Conservation (phyloP, 2,797 vertebrate genomes). For the Tragelaphus oryx region DNA sequence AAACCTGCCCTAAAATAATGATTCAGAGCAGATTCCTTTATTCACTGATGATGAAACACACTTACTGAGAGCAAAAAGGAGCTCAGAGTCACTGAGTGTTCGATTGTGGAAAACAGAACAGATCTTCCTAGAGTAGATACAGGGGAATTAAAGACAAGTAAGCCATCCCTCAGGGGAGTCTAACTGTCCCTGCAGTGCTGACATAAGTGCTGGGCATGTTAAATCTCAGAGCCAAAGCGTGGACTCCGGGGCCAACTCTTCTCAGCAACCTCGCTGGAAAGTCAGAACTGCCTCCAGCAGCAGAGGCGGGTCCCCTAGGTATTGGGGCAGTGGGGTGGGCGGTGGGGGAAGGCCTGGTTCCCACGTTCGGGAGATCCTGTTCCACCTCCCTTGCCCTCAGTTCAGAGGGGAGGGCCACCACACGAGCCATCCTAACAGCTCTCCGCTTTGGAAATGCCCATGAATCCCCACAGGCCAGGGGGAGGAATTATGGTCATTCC, state of each 20-base stretch:
- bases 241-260: not conserved
- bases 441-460: not conserved
- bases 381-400: not conserved
- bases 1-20: not conserved
- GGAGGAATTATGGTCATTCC: not conserved
- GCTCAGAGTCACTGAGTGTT: not conserved
- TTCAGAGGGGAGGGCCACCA: not conserved
- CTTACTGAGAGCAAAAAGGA: not conserved
- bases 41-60: slow-evolving; percentile 11
- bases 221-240: not conserved
- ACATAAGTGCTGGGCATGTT: not conserved
- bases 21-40: not conserved
- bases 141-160: slow-evolving; percentile 9
- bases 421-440: not conserved
- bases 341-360: not conserved
- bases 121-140: not conserved
- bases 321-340: not conserved
- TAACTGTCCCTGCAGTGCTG: not conserved
- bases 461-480: not conserved
- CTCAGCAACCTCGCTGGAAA: not conserved
- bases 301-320: not conserved
- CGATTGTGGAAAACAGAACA: not conserved
- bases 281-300: not conserved
- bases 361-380: fast-evolving
- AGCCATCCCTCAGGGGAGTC: not conserved